phyloP scores from a whole-genome alignment of 2,797 vertebrate genomes.

The Spinibarbus caldwelli region DNA sequence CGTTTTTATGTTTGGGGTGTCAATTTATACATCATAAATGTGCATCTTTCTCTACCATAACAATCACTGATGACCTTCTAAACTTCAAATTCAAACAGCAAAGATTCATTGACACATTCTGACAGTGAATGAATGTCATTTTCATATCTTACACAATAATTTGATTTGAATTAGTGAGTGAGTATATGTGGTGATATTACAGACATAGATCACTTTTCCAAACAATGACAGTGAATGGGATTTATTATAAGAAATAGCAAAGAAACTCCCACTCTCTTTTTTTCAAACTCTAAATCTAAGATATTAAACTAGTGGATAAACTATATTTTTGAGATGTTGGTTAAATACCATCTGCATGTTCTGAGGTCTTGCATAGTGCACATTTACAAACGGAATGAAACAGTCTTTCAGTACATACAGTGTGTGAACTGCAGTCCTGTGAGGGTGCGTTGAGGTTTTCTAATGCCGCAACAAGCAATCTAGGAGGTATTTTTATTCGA shows the following conservation, averaged over 20 bases:
- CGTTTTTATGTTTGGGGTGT: background rate
- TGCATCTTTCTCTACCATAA: slow-evolving; percentile 38
- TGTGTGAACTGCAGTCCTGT: background rate
- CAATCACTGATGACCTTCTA: slow-evolving; percentile 14
- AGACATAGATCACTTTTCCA: background rate
- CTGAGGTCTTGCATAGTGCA: slow-evolving; percentile 1
- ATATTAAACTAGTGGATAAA: background rate
- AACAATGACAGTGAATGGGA: background rate
- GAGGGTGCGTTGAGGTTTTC: slow-evolving; percentile 14
- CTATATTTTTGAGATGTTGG: slow-evolving; percentile 8
- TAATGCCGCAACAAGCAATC: slow-evolving; percentile 30
- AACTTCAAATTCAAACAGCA: background rate
- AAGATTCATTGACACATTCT: background rate
- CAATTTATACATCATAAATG: slow-evolving; percentile 5
- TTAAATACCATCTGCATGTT: background rate
- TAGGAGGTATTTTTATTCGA: slow-evolving; percentile 34
- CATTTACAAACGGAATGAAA: slow-evolving; percentile 4
- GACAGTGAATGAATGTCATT: background rate
- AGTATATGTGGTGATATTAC: background rate
- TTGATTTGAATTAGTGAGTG: background rate
- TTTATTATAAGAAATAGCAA: background rate
- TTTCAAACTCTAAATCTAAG: background rate
- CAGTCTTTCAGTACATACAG: slow-evolving; percentile 1
- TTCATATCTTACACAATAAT: background rate
- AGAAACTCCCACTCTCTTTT: background rate